Percentiles rank a stretch among this genome's conserved stretches.
phyloP scores from a whole-genome alignment of 2,888 invertebrate species.

The Habrosyne pyritoides region DNA sequence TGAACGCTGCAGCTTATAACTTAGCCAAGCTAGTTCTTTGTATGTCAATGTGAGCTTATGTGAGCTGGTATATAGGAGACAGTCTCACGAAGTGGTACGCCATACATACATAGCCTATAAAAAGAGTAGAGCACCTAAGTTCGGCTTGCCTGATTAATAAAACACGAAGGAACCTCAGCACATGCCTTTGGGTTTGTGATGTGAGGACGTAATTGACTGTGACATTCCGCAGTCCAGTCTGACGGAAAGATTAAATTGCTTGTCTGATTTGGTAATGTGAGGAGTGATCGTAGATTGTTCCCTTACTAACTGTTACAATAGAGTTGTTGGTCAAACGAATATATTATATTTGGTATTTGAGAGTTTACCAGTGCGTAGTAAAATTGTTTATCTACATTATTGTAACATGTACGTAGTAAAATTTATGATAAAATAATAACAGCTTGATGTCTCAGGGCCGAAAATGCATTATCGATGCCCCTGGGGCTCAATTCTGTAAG shows the following conservation, averaged over 20 bases:
- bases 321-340: too few species aligned
- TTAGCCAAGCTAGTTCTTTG: constrained; percentile 16
- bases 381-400: too few species aligned
- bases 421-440: too few species aligned
- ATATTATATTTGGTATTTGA: too few species aligned
- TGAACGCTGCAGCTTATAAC: constrained; percentile 15
- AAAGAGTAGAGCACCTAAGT: constrained; percentile 2
- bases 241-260: constrained; percentile 7
- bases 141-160: constrained; percentile 13
- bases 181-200: constrained; percentile 1
- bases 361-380: too few species aligned
- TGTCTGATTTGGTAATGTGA: constrained; percentile 3
- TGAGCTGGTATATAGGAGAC: constrained; percentile 17
- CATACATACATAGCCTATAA: background rate
- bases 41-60: constrained; percentile 24
- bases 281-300: background rate
- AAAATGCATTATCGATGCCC: too few species aligned
- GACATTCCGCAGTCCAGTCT: constrained; percentile 3
- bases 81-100: constrained; percentile 6
- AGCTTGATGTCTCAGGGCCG: too few species aligned
- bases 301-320: too few species aligned
- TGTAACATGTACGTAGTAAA: too few species aligned
- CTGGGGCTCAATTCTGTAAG: too few species aligned
- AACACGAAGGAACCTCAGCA: constrained; percentile 7
- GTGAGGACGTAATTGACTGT: constrained; percentile 4